Conservation (phyloP, 2,113 vertebrate genomes). For the Prietella phreatophila region DNA sequence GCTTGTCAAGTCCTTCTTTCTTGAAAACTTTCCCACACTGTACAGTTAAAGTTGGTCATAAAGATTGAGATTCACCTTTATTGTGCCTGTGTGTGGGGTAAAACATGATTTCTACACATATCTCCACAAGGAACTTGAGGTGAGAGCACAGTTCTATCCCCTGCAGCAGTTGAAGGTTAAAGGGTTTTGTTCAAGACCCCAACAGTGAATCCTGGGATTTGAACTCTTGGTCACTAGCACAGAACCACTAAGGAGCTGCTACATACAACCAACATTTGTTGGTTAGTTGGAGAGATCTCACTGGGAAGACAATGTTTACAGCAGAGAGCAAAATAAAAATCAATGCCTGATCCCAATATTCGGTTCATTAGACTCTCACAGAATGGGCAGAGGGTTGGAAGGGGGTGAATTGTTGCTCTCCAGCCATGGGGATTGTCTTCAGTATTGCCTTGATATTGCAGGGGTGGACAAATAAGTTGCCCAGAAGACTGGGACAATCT, state of each 20-base stretch:
- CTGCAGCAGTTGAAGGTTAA: neutral
- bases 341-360: neutral
- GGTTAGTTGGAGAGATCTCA: neutral
- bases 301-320: neutral
- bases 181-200: constrained; percentile 2
- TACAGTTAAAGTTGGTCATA: neutral
- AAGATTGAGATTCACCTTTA: neutral
- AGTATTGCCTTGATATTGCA: neutral
- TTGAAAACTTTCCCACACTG: neutral
- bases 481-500: neutral
- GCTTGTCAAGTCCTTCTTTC: neutral
- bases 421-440: neutral
- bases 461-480: neutral
- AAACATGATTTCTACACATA: neutral
- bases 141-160: neutral
- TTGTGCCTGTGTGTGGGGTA: neutral
- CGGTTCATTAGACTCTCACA: neutral
- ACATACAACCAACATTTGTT: neutral
- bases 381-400: neutral
- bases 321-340: neutral
- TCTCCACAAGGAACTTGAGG: neutral
- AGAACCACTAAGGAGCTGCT: neutral
- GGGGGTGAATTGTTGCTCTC: neutral
- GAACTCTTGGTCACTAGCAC: neutral
- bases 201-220: neutral